These are phyloP conservation scores for Leguminivora glycinivorella DNA, from an alignment of 1,140 invertebrate species.

Conservation along the genomic window DNA sequence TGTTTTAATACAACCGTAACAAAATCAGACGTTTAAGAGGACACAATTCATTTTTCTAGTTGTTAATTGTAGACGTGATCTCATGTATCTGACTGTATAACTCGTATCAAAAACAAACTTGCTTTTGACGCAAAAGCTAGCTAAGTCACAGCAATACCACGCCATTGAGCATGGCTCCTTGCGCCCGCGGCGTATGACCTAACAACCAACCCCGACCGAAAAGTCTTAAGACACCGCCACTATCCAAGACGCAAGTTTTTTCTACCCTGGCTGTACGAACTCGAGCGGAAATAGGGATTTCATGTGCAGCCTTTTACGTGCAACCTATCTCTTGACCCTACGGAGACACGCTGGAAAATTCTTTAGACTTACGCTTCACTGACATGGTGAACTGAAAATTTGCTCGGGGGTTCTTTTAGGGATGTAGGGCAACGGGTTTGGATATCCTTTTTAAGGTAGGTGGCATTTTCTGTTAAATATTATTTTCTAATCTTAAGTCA, in stretches of 20 bases:
- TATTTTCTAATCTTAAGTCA: too few species aligned
- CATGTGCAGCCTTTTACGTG: slow-evolving; percentile 21
- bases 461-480: too few species aligned
- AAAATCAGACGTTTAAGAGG: too few species aligned
- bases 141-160: background rate
- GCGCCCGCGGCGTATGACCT: background rate
- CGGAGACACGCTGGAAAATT: background rate
- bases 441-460: too few species aligned
- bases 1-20: too few species aligned
- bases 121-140: too few species aligned
- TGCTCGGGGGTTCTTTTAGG: too few species aligned
- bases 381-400: background rate
- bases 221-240: background rate
- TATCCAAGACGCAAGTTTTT: background rate
- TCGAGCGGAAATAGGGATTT: slow-evolving; percentile 36
- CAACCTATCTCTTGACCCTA: slow-evolving; percentile 23
- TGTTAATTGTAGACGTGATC: too few species aligned
- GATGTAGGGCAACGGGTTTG: too few species aligned
- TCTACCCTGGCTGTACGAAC: slow-evolving; percentile 31
- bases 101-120: too few species aligned
- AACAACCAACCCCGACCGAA: background rate
- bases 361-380: background rate
- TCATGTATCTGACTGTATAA: too few species aligned
- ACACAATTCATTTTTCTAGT: too few species aligned
- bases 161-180: background rate